These are phyloP conservation scores for Neoaliturus tenellus DNA, from an alignment of 2,888 invertebrate species.

Conservation along the genomic window DNA sequence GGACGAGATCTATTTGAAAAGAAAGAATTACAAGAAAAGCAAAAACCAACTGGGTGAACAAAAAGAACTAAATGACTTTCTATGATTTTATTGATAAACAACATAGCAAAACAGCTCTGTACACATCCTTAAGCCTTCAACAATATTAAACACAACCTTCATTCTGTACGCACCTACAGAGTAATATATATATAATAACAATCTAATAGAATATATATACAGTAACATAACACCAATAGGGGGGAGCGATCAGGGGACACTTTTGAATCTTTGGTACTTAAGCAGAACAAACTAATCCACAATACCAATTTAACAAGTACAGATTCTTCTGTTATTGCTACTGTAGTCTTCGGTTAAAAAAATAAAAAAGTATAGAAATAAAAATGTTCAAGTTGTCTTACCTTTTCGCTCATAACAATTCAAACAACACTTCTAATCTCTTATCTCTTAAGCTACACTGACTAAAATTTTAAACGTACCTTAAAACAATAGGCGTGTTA, in stretches of 20 bases:
- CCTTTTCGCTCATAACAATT: background rate
- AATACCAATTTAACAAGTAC: background rate
- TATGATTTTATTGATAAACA: constrained; percentile 50
- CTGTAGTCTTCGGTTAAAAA: background rate
- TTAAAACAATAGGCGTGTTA: constrained; percentile 12
- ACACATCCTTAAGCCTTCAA: constrained; percentile 25
- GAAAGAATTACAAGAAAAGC: background rate
- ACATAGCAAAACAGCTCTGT: constrained; percentile 51
- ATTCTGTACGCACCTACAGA: constrained; percentile 9
- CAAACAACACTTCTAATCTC: background rate
- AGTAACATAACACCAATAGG: constrained; percentile 35
- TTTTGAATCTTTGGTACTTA: constrained; percentile 18
- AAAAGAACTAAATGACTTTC: constrained; percentile 34
- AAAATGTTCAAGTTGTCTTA: background rate
- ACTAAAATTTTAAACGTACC: constrained; percentile 2
- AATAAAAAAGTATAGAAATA: background rate
- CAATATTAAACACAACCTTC: constrained; percentile 45
- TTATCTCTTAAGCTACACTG: constrained; percentile 11
- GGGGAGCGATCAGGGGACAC: constrained; percentile 1
- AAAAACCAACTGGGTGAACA: constrained; percentile 1
- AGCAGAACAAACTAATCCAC: background rate
- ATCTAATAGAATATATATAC: constrained; percentile 41
- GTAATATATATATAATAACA: constrained; percentile 21
- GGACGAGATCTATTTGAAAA: background rate
- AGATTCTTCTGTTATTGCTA: constrained; percentile 14